A percentile compares a stretch with the other conserved stretches of the same genome.
These are phyloP conservation scores for Drosophila varians DNA, from an alignment of 1,140 invertebrate genomes.

Conservation along the genomic window DNA sequence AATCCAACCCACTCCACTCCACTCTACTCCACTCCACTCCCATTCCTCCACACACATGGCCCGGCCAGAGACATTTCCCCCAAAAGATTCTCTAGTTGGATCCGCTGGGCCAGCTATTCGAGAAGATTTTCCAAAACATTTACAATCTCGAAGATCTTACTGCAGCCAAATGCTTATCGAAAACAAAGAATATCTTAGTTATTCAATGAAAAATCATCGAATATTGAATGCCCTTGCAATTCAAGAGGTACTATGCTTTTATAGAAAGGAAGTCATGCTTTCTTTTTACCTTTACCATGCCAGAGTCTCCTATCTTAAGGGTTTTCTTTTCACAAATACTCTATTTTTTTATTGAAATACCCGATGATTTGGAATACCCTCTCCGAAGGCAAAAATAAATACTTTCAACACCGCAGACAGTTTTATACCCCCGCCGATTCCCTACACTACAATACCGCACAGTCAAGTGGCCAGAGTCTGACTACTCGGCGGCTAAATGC, in stretches of 20 bases:
- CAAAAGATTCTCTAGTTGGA: slow-evolving; percentile 7
- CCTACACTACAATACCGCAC: slow-evolving; percentile 21
- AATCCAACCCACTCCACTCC: slow-evolving; percentile 23
- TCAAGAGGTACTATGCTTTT: too few relatives aligned
- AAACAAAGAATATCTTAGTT: slow-evolving; percentile 8
- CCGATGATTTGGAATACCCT: too few relatives aligned
- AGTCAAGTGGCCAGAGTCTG: slow-evolving; percentile 61
- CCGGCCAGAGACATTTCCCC: slow-evolving; percentile 26
- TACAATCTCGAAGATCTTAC: slow-evolving; percentile 48
- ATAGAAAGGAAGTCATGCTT: too few relatives aligned
- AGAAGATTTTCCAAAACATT: slow-evolving; percentile 66
- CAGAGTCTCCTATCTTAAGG: too few relatives aligned
- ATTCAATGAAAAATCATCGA: background rate
- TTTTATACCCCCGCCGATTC: slow-evolving; percentile 11
- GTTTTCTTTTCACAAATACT: too few relatives aligned
- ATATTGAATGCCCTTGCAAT: background rate
- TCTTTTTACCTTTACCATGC: too few relatives aligned
- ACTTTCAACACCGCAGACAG: slow-evolving; percentile 57
- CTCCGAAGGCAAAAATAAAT: background rate
- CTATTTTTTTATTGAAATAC: too few relatives aligned
- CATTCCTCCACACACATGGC: slow-evolving; percentile 53
- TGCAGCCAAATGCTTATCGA: slow-evolving; percentile 45
- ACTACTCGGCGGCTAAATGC: slow-evolving; percentile 75
- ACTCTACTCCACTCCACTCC: slow-evolving; percentile 12
- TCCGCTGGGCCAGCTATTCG: slow-evolving; percentile 22